Base-by-base conservation (phyloP, 1,140 invertebrate genomes). In the Danaus melanippus region DNA sequence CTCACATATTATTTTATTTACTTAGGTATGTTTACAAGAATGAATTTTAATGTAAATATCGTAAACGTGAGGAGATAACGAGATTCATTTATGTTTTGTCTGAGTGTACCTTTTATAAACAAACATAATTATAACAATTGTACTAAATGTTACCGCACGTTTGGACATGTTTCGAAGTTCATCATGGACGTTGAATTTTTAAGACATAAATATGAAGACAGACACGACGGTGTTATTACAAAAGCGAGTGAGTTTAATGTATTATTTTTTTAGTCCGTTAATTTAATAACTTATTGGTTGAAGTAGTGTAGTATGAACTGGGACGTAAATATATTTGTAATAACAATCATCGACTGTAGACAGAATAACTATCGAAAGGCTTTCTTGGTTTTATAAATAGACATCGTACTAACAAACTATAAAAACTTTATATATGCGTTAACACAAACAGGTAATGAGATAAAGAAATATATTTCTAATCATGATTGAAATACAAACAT, bases 171-270 rank as follows among this genome's bases (percentile, higher is more conserved):
- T 40, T 11, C 32, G 11, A 49, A 49, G 47, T 21, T 39, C 49
- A 8, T 50, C 7, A 82, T 82, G 81, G 77, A 84, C 53, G 74
- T 76, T n/a, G 81, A 84, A 46, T 77, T 76, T 59, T 11, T 84
- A 50, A 81, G 66, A 61, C 67, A 69, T 60, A 73, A 74, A 52
- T 84, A 70, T 42, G 69, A 78, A 67, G 74, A 82, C 50, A 69
- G 71, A 15, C 53, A 69, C 17, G 64, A 74, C 54, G 79, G 77
- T 12, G 68, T 82, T 32, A 69, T 81, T 46, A 75, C 75, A 2
- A 79, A 76, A 54, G 65, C 64, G 49, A 74, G 81, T 84, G 48
- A 80, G 81, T 74, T 40, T 46, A 32, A 32, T 32, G 21, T 32
- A 32, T 32, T 32, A 32, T 32, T 32, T 32, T 32, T 3, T 32